Percentiles rank a stretch among this genome's conserved stretches.
These are phyloP conservation scores for Melanerpes aurifrons DNA, from an alignment of 2,113 vertebrate genomes.

Conservation along the genomic window DNA sequence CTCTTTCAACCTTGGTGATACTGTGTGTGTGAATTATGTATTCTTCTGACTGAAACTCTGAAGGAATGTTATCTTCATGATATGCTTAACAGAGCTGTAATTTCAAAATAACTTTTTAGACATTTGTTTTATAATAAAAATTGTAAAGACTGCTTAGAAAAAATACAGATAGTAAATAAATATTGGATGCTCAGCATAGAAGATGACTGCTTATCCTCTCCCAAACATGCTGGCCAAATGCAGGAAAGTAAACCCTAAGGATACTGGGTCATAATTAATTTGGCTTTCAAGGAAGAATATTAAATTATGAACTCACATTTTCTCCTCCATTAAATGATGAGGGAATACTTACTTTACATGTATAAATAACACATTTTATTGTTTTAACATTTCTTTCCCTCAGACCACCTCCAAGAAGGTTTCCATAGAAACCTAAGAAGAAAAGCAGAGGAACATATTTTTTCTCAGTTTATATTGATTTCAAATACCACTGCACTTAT, in stretches of 20 bases:
- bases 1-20: no score
- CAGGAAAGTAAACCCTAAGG: conserved; percentile 1
- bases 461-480: conserved; percentile 45
- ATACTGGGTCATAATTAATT: not conserved
- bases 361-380: conserved; percentile 50
- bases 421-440: conserved; percentile 75
- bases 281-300: not conserved
- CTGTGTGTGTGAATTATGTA: not conserved
- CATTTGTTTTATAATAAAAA: not conserved
- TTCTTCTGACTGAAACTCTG: not conserved
- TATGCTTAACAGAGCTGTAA: not conserved
- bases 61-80: not conserved
- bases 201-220: not conserved
- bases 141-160: not conserved
- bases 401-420: conserved; percentile 59
- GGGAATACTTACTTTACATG: conserved; percentile 57
- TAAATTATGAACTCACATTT: conserved; percentile 43
- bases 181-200: not conserved
- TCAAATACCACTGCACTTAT: conserved; percentile 23
- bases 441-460: conserved; percentile 53
- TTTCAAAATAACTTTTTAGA: conserved; percentile 20
- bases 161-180: conserved; percentile 17
- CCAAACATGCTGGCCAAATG: conserved; percentile 1
- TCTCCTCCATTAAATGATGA: conserved; percentile 15
- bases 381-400: conserved; percentile 59